Percentiles rank a stretch among this genome's conserved stretches.
Conservation (phyloP, 1,140 invertebrate species). For the Ceratitis capitata region DNA sequence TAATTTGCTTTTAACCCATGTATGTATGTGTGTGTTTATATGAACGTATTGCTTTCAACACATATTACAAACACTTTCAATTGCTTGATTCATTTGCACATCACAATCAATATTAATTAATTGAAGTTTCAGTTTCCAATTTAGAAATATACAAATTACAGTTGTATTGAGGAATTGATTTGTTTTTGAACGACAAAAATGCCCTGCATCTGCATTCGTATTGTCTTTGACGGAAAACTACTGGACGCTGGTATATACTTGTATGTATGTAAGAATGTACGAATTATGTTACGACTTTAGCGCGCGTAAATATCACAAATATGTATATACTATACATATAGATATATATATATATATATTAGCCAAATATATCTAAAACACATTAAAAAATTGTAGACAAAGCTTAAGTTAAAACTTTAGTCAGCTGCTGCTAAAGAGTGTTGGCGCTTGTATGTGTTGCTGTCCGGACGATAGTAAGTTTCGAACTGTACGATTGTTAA, state of each 20-base stretch:
- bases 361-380: no score
- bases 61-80: constrained; percentile 18
- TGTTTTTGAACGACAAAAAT: neutral
- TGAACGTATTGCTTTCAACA: neutral
- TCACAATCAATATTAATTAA: constrained; percentile 27
- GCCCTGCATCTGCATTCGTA: no score
- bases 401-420: neutral
- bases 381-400: neutral
- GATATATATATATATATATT: no score
- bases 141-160: neutral
- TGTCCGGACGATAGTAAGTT: neutral
- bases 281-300: no score
- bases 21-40: neutral
- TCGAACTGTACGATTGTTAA: constrained; percentile 27
- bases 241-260: no score
- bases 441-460: neutral
- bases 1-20: neutral
- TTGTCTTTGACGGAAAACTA: neutral
- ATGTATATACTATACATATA: no score
- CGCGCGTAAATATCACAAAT: neutral
- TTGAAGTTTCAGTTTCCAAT: constrained; percentile 31
- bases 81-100: constrained; percentile 16
- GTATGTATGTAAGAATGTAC: no score
- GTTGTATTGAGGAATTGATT: neutral
- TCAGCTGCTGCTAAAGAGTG: neutral